Conservation (phyloP, 2,888 invertebrate species). For the Athetis lepigone region DNA sequence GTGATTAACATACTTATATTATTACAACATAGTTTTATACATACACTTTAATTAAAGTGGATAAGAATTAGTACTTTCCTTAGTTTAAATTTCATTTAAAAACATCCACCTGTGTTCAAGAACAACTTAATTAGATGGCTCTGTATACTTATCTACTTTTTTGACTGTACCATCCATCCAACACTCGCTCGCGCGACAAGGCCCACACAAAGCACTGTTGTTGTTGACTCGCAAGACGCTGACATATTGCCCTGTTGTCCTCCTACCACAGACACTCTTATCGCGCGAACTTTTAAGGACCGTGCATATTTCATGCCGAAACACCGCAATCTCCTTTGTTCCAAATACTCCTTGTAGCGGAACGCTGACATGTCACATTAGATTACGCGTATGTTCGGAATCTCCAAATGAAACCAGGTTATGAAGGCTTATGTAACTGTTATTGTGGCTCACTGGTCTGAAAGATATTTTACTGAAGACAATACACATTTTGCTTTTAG, state of each 20-base stretch:
- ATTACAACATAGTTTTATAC: no score
- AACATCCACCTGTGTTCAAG: no score
- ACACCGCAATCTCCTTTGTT: conserved; percentile 45
- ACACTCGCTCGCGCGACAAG: conserved; percentile 8
- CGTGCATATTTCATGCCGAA: conserved; percentile 49
- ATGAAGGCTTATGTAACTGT: conserved; percentile 31
- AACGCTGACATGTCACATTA: conserved; percentile 38
- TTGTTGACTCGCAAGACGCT: conserved; percentile 13
- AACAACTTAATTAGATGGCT: no score
- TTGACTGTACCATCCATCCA: no score
- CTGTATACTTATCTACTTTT: no score
- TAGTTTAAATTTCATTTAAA: no score
- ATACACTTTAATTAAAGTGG: no score
- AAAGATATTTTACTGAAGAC: conserved; percentile 15
- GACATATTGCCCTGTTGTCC: conserved; percentile 38
- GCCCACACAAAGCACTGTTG: conserved; percentile 13
- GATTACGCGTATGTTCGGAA: conserved; percentile 23
- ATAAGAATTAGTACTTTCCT: no score
- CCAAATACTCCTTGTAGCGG: conserved; percentile 37
- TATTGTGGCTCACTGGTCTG: conserved; percentile 31
- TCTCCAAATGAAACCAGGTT: conserved; percentile 39
- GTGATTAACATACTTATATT: no score
- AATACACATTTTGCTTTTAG: conserved; percentile 7
- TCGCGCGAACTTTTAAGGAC: conserved; percentile 50
- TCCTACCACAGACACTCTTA: conserved; percentile 23